phyloP scores from a whole-genome alignment of 2,888 invertebrate genomes.

The Drosophila mayaguana region DNA sequence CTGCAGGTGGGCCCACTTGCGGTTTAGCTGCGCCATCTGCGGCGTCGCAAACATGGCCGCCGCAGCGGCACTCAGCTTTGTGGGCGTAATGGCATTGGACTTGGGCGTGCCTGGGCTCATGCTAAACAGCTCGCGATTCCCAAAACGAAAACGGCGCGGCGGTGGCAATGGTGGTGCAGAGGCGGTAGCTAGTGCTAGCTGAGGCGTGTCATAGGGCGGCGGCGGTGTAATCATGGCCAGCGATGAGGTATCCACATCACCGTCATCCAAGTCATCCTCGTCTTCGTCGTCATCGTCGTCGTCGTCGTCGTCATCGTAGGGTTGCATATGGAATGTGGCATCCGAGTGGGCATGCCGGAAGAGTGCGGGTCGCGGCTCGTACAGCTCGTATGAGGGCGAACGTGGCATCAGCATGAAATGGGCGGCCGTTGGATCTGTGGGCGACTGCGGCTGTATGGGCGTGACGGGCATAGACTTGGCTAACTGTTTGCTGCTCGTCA shows the following conservation, averaged over 20 bases:
- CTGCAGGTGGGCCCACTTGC: constrained; percentile 84
- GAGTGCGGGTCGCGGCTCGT: constrained; percentile 47
- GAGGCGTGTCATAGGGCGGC: constrained; percentile 81
- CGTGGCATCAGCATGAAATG: constrained; percentile 43
- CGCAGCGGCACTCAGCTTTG: constrained; percentile 82
- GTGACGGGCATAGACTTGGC: constrained; percentile 79
- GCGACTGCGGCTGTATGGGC: constrained; percentile 76
- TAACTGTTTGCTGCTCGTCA: constrained; percentile 47
- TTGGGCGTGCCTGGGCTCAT: constrained; percentile 78
- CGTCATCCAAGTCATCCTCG: constrained; percentile 38
- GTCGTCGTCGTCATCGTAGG: constrained; percentile 32
- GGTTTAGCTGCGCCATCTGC: constrained; percentile 84
- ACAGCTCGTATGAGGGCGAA: constrained; percentile 68
- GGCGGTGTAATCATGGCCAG: constrained; percentile 83
- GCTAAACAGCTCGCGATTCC: constrained; percentile 81
- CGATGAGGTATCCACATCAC: constrained; percentile 73
- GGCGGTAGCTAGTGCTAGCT: constrained; percentile 28
- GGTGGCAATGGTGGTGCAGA: constrained; percentile 65
- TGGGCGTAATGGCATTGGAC: constrained; percentile 80
- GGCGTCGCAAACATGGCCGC: constrained; percentile 84
- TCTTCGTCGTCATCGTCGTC: constrained; percentile 45
- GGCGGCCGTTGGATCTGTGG: constrained; percentile 60
- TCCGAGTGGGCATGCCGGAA: constrained; percentile 53
- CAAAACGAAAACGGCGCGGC: constrained; percentile 80
- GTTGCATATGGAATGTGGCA: constrained; percentile 42